Evolutionary conservation across 2,888 invertebrate genomes (phyloP), one percentile per base, ranked within the genome.

Genomic region (Podabrus alpinus): DNA sequence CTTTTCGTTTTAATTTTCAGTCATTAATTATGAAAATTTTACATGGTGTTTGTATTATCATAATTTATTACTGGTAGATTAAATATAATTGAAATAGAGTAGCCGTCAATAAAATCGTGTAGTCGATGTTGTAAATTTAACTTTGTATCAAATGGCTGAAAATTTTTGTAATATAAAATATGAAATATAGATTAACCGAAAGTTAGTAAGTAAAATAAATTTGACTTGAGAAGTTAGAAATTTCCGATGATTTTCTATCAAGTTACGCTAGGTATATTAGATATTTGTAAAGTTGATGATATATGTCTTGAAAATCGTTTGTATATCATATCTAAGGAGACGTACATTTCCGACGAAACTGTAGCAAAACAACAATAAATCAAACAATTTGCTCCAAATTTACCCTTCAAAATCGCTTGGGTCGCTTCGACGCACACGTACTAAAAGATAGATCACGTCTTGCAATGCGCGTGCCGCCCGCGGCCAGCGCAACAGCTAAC

Each of bases 341-440:
- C 81, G 80, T 79, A 78, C 79, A 80, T 74, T 80, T 80, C 80
- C 77, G 74, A 74, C 73, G 80, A 82, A 82, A 80, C 81, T 82
- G 81, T 80, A 79, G 76, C 79, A 78, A 79, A 82, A 81, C 81
- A 81, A 81, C 81, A 76, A 83, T 83, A 83, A 83, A 83, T 83
- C 83, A 83, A 83, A 82, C 83, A 83, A 83, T 83, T 83, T 83
- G 83, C 82, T 81, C 80, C 78, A 79, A 83, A 83, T 83, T 82
- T 83, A 80, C 80, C 81, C 82, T 80, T 80, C 80, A 79, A 81
- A 82, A 81, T 80, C 80, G 82, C 78, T 80, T 73, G 78, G 79
- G 78, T 80, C 81, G 82, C 81, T 80, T 79, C 81, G 82, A 80
- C 81, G 82, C 83, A 82, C 83, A 82, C 82, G 82, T 82, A 81